A percentile compares a stretch with the other conserved stretches of the same genome.
These are phyloP conservation scores for Macrotrachela quadricornifera DNA, from an alignment of 1,140 invertebrate species.

Conservation along the genomic window DNA sequence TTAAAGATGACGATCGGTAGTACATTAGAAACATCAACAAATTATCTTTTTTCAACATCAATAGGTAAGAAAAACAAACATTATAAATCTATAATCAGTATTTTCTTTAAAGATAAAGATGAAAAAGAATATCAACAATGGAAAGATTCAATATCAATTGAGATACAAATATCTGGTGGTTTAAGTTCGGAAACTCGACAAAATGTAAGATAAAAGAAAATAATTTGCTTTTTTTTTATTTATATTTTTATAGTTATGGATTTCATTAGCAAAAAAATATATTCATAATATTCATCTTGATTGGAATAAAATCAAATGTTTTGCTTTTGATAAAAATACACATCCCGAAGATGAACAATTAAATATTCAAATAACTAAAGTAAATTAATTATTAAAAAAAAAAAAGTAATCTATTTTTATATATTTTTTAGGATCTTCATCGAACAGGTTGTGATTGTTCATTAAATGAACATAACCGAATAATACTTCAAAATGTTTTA, in stretches of 20 bases:
- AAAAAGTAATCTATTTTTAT: too few relatives aligned
- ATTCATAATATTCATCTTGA: conserved; percentile 55
- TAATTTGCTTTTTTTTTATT: conserved; percentile 3
- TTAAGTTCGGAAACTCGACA: conserved; percentile 72
- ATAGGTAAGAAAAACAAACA: too few relatives aligned
- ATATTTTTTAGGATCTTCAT: too few relatives aligned
- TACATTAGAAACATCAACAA: too few relatives aligned
- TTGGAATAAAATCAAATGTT: conserved; percentile 58
- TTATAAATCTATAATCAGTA: too few relatives aligned
- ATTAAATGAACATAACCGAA: conserved; percentile 71
- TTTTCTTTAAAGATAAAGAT: too few relatives aligned
- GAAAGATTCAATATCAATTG: conserved; percentile 86
- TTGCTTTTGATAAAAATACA: conserved; percentile 68
- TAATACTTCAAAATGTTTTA: conserved; percentile 66
- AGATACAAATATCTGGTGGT: conserved; percentile 67
- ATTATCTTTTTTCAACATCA: too few relatives aligned
- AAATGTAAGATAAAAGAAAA: conserved; percentile 36
- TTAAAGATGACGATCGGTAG: too few relatives aligned
- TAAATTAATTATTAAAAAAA: too few relatives aligned
- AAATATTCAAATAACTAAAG: conserved; percentile 84
- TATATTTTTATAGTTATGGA: conserved; percentile 47
- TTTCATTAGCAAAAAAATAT: conserved; percentile 69
- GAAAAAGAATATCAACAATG: conserved; percentile 62
- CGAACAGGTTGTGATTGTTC: conserved; percentile 84
- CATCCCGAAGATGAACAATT: conserved; percentile 80